Evolutionary conservation across 2,797 vertebrate species (phyloP).

Genomic region (Allobates femoralis): DNA sequence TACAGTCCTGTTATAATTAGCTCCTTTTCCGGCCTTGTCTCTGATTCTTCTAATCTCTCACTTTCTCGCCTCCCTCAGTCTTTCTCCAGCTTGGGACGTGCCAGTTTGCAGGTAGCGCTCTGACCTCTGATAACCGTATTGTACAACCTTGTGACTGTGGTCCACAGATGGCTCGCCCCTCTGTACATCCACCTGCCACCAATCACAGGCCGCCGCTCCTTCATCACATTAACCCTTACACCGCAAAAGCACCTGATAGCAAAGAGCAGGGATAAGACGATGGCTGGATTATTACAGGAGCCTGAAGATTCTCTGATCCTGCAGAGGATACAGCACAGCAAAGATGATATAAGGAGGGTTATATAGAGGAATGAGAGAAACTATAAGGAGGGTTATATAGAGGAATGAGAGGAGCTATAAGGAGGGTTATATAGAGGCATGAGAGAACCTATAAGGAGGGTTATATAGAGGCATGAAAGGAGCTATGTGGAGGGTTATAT

Average conservation of each 20-base stretch:
- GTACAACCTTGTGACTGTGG: conserved; percentile 8
- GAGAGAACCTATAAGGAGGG: too few relatives aligned
- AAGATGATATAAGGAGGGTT: too few relatives aligned
- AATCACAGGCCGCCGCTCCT: not conserved
- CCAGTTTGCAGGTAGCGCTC: conserved; percentile 28
- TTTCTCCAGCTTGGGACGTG: conserved; percentile 16
- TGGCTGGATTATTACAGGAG: not conserved
- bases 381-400: too few relatives aligned
- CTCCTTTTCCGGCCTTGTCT: not conserved
- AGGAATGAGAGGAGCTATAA: too few relatives aligned
- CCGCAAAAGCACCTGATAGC: not conserved
- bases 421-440: too few relatives aligned
- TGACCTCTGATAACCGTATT: conserved; percentile 42
- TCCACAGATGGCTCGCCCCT: not conserved
- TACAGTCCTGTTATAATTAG: not conserved
- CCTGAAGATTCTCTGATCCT: not conserved
- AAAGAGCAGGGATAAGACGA: conserved; percentile 3
- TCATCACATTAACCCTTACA: conserved; percentile 38
- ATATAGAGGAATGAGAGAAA: too few relatives aligned
- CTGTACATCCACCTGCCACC: conserved; percentile 11
- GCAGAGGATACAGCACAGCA: not conserved
- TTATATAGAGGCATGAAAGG: too few relatives aligned
- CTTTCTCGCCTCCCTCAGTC: not conserved
- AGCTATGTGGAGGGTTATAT: too few relatives aligned
- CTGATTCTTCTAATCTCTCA: not conserved